Conservation (phyloP, 1,140 invertebrate genomes). For the Heterodera carotae region DNA sequence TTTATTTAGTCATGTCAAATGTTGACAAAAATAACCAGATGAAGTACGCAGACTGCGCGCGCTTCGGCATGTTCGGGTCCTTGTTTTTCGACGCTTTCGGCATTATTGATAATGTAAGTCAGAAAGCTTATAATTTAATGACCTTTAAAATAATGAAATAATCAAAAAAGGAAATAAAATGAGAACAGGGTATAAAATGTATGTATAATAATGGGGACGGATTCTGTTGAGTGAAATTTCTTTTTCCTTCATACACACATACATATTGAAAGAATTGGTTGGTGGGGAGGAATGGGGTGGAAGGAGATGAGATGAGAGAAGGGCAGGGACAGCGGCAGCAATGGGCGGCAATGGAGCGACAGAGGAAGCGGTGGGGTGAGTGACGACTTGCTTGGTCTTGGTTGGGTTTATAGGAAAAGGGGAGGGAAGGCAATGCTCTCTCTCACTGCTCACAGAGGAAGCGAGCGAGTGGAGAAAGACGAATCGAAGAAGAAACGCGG, state of each 20-base stretch:
- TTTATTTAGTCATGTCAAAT: slow-evolving; percentile 67
- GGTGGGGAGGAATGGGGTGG: not conserved
- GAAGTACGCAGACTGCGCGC: slow-evolving; percentile 73
- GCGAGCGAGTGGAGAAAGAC: not conserved
- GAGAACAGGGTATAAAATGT: not conserved
- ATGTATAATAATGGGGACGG: not conserved
- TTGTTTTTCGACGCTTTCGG: slow-evolving; percentile 71
- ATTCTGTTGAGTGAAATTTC: not conserved
- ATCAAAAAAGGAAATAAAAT: not conserved
- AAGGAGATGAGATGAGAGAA: slow-evolving; percentile 2
- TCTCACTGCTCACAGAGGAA: not conserved
- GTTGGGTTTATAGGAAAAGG: not conserved
- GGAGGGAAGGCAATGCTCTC: not conserved
- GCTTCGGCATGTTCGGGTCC: slow-evolving; percentile 84
- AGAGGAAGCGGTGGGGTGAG: not conserved
- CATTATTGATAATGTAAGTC: slow-evolving; percentile 6
- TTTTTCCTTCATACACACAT: not conserved
- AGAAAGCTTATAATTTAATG: no score
- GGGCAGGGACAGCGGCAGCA: not conserved
- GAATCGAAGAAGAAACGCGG: not conserved
- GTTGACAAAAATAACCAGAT: slow-evolving; percentile 34
- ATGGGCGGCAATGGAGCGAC: not conserved
- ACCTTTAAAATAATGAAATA: no score
- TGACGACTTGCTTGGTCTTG: slow-evolving; percentile 4
- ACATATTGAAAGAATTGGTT: slow-evolving; percentile 6